These are phyloP conservation scores for Crotalus viridis DNA, from an alignment of 2,113 vertebrate genomes.

Conservation along the genomic window DNA sequence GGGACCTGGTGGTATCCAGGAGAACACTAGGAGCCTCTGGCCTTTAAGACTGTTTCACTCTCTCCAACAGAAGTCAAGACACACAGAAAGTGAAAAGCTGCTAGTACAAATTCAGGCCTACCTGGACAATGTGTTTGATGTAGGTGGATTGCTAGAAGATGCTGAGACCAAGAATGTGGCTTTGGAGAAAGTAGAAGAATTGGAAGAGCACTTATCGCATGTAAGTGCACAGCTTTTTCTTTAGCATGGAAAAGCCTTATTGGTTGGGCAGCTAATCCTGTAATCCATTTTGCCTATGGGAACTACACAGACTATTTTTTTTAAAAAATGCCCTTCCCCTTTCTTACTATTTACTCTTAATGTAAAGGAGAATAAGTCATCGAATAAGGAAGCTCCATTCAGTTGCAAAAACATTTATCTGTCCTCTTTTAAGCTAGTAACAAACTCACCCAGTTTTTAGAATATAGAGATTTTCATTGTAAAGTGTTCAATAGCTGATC, in stretches of 20 bases:
- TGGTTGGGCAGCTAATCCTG: background rate
- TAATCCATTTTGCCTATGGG: background rate
- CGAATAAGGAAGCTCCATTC: background rate
- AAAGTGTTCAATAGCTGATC: background rate
- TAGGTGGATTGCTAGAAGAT: conserved; percentile 94
- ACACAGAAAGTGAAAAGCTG: conserved; percentile 96
- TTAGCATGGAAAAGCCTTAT: background rate
- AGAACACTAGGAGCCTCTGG: background rate
- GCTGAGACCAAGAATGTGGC: conserved; percentile 97
- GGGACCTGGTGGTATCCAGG: background rate
- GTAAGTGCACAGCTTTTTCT: conserved; percentile 69
- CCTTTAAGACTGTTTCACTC: background rate
- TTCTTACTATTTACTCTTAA: background rate
- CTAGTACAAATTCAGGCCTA: conserved; percentile 98
- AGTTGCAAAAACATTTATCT: background rate
- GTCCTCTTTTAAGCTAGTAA: background rate
- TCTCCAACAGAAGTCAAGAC: conserved; percentile 84
- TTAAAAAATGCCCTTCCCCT: background rate
- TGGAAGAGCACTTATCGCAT: conserved; percentile 95
- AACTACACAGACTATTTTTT: background rate
- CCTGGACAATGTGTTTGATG: conserved; percentile 95
- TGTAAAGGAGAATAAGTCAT: background rate
- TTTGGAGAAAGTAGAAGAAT: conserved; percentile 95
- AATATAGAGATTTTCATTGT: background rate
- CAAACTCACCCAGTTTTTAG: background rate